Base-by-base conservation (phyloP, 2,888 invertebrate genomes). In the Oligia fasciuncula region DNA sequence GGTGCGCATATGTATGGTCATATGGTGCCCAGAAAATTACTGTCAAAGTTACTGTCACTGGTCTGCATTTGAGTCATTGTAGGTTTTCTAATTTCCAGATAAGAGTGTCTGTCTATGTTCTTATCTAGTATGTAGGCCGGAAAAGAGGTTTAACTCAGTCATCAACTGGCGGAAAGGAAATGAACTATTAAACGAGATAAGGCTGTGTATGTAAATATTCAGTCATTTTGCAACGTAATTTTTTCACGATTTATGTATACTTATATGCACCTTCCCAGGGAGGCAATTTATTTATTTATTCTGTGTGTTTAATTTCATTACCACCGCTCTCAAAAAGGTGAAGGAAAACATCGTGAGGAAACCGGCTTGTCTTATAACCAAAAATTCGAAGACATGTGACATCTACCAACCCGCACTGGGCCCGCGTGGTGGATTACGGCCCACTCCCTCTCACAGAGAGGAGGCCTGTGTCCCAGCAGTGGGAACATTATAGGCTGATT, bases 121-220 rank as follows among this genome's bases (percentile, higher is more conserved):
- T 81, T 73, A 81, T 81, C 60, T 69, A 8, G 4, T 13, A 60
- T 35, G 19, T 51, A 69, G 14, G 1, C 19, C 51, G 85, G 49
- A 80, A 73, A 73, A 1, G 23, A 60, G 40, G 43, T 63, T 57
- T 35, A 51, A 51, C 62, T 43, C 3, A 46, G n/a, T 23, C 57
- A 68, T 57, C 69, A 63, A 51, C 49, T 63, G 6, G 13, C 0
- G 29, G 11, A 13, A 69, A 62, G 51, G 81, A 82, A 80, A 69
- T 73, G 1, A 19, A 57, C 54, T 40, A 60, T 84, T n/a, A 66
- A 51, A 70, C 23, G 23, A 65, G 65, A 69, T 77, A 67, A 40
- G n/a, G 5, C 2, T 29, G 66, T 66, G 14, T 51, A 23, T 46
- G 29, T 11, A 46, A 70, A 70, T 4, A 83, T 54, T 40, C 5